Base-by-base conservation (phyloP, 2,888 invertebrate genomes). In the Cheilosia grossa region DNA sequence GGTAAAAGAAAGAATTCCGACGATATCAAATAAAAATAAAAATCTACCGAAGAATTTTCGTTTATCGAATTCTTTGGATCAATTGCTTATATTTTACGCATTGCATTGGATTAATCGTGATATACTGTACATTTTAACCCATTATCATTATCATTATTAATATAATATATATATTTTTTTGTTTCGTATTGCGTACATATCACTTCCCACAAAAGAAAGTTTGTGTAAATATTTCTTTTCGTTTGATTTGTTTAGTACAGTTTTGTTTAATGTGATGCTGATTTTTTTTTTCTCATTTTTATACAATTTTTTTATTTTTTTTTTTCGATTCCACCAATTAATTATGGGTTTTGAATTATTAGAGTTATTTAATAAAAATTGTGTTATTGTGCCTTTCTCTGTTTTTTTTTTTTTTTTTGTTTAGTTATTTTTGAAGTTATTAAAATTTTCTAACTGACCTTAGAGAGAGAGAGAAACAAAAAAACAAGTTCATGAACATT, bases 241-340 rank as follows among this genome's bases (percentile, higher is more conserved):
- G 56, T 75, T 67, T 24, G 5, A 81, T 72, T 49, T 27, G 66
- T 72, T 72, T 42, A 79, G 37, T 87, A 79, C 59, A 58, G 56
- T 83, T 87, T 86, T 73, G 56, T 69, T 74, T 73, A 78, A 82
- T 82, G 82, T 82, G 82, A 82, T 82, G 82, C 86, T 54, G 75
- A 72, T 74, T 70, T 83, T 81, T 78, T 61, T 27, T 63, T 67
- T 24, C 58, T 67, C 63, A 72, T 56, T 53, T 47, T 37, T 37
- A 37, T 37, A 37, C 15, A 49, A 51, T 40, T 44, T 54, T 58
- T 75, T 69, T 77, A 49, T 54, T 40, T 44, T 54, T 58, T 75
- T 69, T 77, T 75, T 72, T 56, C 40, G 17, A 59, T 21, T 53
- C 19, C 44, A 73, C 33, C 56, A 58, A 73, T 63, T 61, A 33